Evolutionary conservation across 2,797 vertebrate genomes (phyloP).

Genomic region (Silurus aristotelis): DNA sequence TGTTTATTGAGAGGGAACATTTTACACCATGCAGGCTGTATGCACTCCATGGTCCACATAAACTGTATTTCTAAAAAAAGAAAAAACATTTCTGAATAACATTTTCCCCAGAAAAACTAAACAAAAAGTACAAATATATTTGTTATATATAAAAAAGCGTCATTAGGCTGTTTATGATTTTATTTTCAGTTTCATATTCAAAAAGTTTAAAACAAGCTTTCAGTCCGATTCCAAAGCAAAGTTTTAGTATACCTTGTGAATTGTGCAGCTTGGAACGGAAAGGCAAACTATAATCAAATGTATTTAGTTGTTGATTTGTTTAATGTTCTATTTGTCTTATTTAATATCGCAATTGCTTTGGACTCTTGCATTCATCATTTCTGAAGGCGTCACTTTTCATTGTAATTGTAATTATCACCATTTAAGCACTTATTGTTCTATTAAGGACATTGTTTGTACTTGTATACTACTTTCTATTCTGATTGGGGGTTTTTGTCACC

Average conservation of each 20-base stretch:
- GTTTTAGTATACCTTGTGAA: background rate
- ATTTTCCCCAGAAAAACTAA: background rate
- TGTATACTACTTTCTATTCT: background rate
- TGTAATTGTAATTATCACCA: background rate
- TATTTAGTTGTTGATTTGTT: background rate
- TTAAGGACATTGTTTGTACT: background rate
- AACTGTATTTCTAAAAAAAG: background rate
- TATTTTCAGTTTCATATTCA: background rate
- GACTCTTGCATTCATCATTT: too few species aligned
- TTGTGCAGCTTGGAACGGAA: background rate
- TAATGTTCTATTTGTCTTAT: background rate
- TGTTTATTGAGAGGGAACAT: background rate
- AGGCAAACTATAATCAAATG: background rate
- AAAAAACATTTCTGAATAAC: background rate
- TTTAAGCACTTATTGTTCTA: background rate
- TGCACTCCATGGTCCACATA: background rate
- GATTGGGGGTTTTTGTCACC: background rate
- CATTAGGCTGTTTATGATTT: background rate
- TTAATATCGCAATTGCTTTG: background rate
- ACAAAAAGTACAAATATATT: background rate
- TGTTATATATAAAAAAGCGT: background rate
- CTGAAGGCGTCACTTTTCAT: background rate
- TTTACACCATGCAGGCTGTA: background rate
- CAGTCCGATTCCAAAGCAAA: background rate
- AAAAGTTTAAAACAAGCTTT: background rate